Conservation (phyloP, 2,113 vertebrate genomes). For the Nothoprocta perdicaria region DNA sequence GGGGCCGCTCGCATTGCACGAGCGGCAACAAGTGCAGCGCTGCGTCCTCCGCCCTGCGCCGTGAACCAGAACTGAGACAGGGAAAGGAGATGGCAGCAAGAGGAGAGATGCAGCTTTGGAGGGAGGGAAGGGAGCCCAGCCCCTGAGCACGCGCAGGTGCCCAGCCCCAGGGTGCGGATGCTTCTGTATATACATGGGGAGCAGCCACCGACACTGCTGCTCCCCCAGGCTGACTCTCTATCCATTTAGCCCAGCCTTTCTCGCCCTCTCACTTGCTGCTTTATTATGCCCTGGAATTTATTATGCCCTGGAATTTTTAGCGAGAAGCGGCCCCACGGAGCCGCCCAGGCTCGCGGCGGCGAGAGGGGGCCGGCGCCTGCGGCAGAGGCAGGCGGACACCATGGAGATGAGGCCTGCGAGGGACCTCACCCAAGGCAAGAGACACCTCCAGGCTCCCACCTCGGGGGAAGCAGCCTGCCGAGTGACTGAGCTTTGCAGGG, state of each 20-base stretch:
- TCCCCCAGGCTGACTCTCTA: not conserved
- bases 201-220: accelerated
- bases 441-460: not conserved
- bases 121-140: too few relatives aligned
- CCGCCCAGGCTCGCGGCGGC: not conserved
- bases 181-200: not conserved
- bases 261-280: not conserved
- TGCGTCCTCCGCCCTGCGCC: not conserved
- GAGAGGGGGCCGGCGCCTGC: accelerated
- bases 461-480: not conserved
- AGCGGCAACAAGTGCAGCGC: not conserved
- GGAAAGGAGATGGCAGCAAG: not conserved
- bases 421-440: accelerated
- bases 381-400: not conserved
- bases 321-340: too few relatives aligned
- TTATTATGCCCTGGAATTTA: not conserved
- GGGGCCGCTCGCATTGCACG: too few relatives aligned
- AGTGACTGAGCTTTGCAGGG: not conserved
- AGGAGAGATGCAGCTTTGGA: too few relatives aligned
- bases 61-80: not conserved
- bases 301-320: not conserved
- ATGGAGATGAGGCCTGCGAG: not conserved
- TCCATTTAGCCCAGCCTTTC: not conserved
- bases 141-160: too few relatives aligned
- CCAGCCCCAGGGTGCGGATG: too few relatives aligned